Evolutionary conservation across 1,140 invertebrate species (phyloP).

Genomic region (Luehdorfia chinensis): DNA sequence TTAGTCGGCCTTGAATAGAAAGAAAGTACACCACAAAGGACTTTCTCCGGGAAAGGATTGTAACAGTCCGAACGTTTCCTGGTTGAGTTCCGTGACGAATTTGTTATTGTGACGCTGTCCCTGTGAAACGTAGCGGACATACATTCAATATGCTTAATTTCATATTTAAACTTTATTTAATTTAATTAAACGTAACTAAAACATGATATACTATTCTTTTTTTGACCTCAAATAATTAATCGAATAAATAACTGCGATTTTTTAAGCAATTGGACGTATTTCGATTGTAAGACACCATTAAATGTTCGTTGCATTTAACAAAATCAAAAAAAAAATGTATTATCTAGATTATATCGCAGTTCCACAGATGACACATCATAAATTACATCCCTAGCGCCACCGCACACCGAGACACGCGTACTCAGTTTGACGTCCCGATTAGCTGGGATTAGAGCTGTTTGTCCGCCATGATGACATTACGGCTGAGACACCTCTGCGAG

Average conservation of each 20-base stretch:
- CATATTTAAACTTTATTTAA: too few species aligned
- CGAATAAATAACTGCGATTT: too few species aligned
- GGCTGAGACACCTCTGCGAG: slow-evolving; percentile 19
- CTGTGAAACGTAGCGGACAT: slow-evolving; percentile 19
- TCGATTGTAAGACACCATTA: too few species aligned
- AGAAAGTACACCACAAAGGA: slow-evolving; percentile 58
- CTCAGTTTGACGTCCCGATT: slow-evolving; percentile 29
- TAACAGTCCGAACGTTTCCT: slow-evolving; percentile 43
- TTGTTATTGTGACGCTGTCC: slow-evolving; percentile 20
- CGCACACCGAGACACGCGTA: slow-evolving; percentile 15
- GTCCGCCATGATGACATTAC: slow-evolving; percentile 28
- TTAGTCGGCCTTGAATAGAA: slow-evolving; percentile 48
- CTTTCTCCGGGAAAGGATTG: slow-evolving; percentile 63
- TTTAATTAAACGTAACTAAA: too few species aligned
- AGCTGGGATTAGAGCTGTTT: slow-evolving; percentile 33
- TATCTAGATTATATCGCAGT: too few species aligned
- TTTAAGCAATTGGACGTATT: too few species aligned
- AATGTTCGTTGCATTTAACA: too few species aligned
- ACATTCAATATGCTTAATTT: slow-evolving; percentile 1
- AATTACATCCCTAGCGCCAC: background rate
- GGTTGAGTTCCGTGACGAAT: slow-evolving; percentile 50
- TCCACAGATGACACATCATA: too few species aligned
- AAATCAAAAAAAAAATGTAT: too few species aligned
- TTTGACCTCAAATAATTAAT: too few species aligned
- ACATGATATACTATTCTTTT: too few species aligned